Conservation (phyloP, 2,888 invertebrate species). For the Metallyticus violacea region DNA sequence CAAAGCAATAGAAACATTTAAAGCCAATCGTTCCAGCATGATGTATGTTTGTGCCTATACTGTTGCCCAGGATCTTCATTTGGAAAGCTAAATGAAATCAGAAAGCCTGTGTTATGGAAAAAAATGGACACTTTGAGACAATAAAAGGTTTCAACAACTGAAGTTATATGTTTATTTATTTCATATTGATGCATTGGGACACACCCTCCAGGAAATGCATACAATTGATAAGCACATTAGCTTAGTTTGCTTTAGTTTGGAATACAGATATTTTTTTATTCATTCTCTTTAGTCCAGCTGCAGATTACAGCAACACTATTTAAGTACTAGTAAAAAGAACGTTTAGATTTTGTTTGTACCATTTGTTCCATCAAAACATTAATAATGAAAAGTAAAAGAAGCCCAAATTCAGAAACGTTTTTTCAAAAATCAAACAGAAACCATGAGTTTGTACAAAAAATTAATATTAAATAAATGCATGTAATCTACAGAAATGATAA, state of each 20-base stretch:
- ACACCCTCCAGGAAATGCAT: too few relatives aligned
- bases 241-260: neutral
- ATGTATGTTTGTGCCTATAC: constrained; percentile 78
- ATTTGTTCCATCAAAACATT: too few relatives aligned
- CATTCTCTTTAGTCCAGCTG: neutral
- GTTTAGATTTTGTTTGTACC: too few relatives aligned
- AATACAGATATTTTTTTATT: neutral
- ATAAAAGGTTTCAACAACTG: neutral
- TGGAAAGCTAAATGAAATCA: constrained; percentile 43
- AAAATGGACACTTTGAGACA: too few relatives aligned
- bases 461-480: too few relatives aligned
- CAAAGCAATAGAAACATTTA: constrained; percentile 69
- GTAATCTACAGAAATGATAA: too few relatives aligned
- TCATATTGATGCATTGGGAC: too few relatives aligned
- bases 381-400: too few relatives aligned
- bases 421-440: too few relatives aligned
- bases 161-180: neutral
- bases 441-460: too few relatives aligned
- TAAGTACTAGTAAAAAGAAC: neutral
- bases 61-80: constrained; percentile 72
- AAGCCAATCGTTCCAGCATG: constrained; percentile 68
- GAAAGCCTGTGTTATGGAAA: neutral
- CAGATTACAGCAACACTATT: neutral
- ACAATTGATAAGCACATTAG: too few relatives aligned
- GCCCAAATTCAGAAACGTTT: too few relatives aligned